These are phyloP conservation scores for Campoletis sonorensis DNA, from an alignment of 1,140 invertebrate genomes.

Conservation along the genomic window DNA sequence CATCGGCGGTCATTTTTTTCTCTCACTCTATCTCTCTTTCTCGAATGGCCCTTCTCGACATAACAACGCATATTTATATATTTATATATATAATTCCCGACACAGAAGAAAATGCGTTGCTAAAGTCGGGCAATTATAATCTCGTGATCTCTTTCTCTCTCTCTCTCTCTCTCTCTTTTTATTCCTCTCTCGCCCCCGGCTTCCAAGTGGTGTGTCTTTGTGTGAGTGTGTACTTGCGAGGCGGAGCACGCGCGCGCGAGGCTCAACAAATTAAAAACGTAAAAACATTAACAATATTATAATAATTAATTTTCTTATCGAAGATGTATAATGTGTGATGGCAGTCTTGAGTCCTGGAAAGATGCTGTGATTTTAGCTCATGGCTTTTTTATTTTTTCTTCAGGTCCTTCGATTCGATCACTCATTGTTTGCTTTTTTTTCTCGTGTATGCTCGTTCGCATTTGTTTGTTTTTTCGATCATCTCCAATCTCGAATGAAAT, in stretches of 20 bases:
- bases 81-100: too few relatives aligned
- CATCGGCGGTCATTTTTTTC: conserved; percentile 12
- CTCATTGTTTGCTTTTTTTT: conserved; percentile 52
- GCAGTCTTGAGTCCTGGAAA: conserved; percentile 76
- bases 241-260: conserved; percentile 57
- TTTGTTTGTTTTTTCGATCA: conserved; percentile 41
- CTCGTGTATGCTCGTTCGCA: conserved; percentile 54
- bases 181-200: neutral
- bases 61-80: neutral
- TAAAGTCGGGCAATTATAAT: too few relatives aligned
- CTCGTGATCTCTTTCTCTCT: too few relatives aligned
- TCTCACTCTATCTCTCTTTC: neutral
- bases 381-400: conserved; percentile 57
- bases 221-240: conserved; percentile 1
- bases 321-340: conserved; percentile 70
- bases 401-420: conserved; percentile 53
- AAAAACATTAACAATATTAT: conserved; percentile 75
- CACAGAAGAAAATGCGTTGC: too few relatives aligned
- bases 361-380: conserved; percentile 71
- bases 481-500: conserved; percentile 45
- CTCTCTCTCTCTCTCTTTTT: too few relatives aligned
- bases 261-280: conserved; percentile 75
- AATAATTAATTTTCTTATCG: conserved; percentile 67
- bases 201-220: neutral
- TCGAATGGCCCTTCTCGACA: neutral